Conservation (phyloP, 2,888 invertebrate species). For the Meiosimyza platycephala region DNA sequence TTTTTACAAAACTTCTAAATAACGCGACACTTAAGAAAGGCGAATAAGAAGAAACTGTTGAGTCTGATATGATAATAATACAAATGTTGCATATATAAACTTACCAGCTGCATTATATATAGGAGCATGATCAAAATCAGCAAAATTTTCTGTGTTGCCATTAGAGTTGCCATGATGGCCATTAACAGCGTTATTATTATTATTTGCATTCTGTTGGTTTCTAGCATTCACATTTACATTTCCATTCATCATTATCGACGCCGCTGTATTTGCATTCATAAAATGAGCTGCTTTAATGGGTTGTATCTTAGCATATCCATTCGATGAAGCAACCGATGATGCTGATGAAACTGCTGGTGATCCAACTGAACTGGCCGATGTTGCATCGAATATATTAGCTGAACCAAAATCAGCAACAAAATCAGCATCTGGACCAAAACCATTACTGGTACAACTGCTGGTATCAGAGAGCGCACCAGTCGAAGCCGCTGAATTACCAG, state of each 20-base stretch:
- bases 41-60: slow-evolving; percentile 2
- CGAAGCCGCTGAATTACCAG: slow-evolving; percentile 53
- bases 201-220: slow-evolving; percentile 28
- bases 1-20: not conserved
- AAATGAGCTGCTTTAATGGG: slow-evolving; percentile 55
- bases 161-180: slow-evolving; percentile 49
- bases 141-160: slow-evolving; percentile 70
- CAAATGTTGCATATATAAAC: slow-evolving; percentile 44
- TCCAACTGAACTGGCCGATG: slow-evolving; percentile 57
- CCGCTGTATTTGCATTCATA: slow-evolving; percentile 45
- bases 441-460: slow-evolving; percentile 64
- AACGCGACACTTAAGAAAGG: not conserved
- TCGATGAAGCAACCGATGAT: slow-evolving; percentile 52
- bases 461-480: slow-evolving; percentile 62
- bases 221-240: slow-evolving; percentile 15
- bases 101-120: slow-evolving; percentile 72
- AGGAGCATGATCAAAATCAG: slow-evolving; percentile 80
- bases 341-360: slow-evolving; percentile 57
- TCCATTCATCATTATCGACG: slow-evolving; percentile 37
- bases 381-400: slow-evolving; percentile 78
- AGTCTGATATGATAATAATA: not conserved
- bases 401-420: slow-evolving; percentile 80
- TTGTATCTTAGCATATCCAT: slow-evolving; percentile 65
- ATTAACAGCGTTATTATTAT: slow-evolving; percentile 39
- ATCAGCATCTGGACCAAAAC: slow-evolving; percentile 67